Evolutionary conservation across 2,113 vertebrate genomes (phyloP), one percentile per base, ranked within the genome.

Genomic region (Actenoides lindsayi): DNA sequence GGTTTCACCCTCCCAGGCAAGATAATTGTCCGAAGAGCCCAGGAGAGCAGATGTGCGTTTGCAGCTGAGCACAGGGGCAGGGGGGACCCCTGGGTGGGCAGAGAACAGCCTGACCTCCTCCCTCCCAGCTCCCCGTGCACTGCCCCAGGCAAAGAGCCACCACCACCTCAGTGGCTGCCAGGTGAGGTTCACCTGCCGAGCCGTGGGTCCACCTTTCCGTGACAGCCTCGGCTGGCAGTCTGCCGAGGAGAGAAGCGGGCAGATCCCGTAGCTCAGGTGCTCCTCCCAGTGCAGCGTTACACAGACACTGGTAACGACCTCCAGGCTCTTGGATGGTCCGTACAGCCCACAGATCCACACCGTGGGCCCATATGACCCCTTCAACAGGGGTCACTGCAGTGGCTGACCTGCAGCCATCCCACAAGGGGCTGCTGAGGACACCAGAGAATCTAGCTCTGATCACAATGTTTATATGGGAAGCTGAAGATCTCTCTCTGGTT

Each of bases 111-210:
- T 25, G 46, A 53, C 5, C 31, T 57, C 41, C 46, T 16, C 3
- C 48, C 37, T 4, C 51, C 31, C 0, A 1, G 7, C 25, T 50
- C 7, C 42, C 15, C 10, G 25, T 41, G 50, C 51, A 37, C 18
- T 24, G 37, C 5, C 16, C 23, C 0, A 0, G 54, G 41, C 12
- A 23, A n/a, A 8, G 31, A 50, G 23, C 41, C n/a, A 10, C 54
- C 70, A 18, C 33, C 28, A 13, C 60, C 19, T 1, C 35, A 24
- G 79, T 54, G 74, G 35, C 67, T 30, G 1, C 5, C 46, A 48
- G 48, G 33, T 15, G 16, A 27, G 44, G 28, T 1, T 4, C 16
- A 10, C 12, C 30, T 25, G 31, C 16, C 9, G 53, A 48, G 69
- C 1, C 16, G 2, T 28, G 78, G 21, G 42, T 13, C 16, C n/a